phyloP scores from a whole-genome alignment of 2,113 vertebrate genomes.

The Bubalus kerabau region DNA sequence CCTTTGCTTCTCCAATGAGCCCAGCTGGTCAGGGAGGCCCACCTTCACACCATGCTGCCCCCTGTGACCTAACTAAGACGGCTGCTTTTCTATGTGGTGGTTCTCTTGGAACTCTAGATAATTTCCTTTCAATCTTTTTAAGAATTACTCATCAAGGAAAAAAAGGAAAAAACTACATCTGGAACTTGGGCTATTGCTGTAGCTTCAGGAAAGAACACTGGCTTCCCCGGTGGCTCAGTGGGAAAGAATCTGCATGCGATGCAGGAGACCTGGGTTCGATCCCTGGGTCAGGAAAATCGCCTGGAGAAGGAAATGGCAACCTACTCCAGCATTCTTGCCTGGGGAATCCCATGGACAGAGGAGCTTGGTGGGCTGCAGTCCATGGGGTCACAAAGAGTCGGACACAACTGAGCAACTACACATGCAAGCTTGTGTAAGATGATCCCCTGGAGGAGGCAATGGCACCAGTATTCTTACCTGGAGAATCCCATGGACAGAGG shows the following conservation, averaged over 20 bases:
- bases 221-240: neutral
- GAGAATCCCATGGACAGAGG: neutral
- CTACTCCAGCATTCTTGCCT: neutral
- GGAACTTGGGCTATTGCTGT: neutral
- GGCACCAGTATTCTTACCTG: neutral
- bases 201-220: neutral
- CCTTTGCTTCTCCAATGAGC: neutral
- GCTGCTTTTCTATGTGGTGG: neutral
- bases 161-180: neutral
- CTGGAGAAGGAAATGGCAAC: neutral
- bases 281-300: neutral
- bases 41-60: neutral
- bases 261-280: neutral
- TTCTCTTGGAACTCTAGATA: neutral
- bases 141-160: neutral
- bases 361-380: neutral
- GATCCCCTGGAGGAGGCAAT: neutral
- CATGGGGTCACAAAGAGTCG: neutral
- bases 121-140: neutral
- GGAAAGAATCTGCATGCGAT: neutral
- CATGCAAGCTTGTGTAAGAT: neutral
- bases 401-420: neutral
- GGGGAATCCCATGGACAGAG: neutral
- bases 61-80: neutral
- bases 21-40: neutral